A percentile compares a stretch with the other conserved stretches of the same genome.
These are phyloP conservation scores for Eurois occulta DNA, from an alignment of 2,888 invertebrate species.

Conservation along the genomic window DNA sequence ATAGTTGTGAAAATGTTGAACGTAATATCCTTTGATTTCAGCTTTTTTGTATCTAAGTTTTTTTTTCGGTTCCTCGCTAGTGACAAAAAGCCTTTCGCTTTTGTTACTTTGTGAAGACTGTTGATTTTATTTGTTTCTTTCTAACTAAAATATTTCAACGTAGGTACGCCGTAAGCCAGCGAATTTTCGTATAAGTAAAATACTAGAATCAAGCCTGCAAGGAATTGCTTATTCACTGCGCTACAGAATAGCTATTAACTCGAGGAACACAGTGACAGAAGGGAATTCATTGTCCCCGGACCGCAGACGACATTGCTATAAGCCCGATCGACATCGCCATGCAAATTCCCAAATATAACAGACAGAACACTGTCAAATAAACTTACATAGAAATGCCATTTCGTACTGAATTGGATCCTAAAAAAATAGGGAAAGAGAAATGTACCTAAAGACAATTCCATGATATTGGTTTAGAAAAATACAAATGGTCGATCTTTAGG, in stretches of 20 bases:
- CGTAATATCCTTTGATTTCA: not conserved
- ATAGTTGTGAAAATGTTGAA: constrained; percentile 19
- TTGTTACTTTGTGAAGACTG: not conserved
- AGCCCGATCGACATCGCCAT: constrained; percentile 25
- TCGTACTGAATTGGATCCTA: constrained; percentile 27
- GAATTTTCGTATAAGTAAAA: not conserved
- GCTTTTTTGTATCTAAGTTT: not conserved
- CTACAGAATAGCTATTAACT: constrained; percentile 24
- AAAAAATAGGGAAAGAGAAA: constrained; percentile 28
- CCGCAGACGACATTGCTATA: constrained; percentile 15
- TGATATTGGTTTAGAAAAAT: constrained; percentile 13
- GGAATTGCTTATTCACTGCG: not conserved
- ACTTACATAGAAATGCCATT: constrained; percentile 42
- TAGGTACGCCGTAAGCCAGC: no score
- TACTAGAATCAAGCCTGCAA: not conserved
- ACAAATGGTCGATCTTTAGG: constrained; percentile 12
- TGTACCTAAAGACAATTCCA: not conserved
- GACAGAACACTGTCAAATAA: constrained; percentile 12
- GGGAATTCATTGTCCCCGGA: constrained; percentile 20
- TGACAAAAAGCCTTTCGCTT: no score
- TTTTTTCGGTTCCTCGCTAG: not conserved
- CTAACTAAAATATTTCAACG: not conserved
- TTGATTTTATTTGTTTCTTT: constrained; percentile 23
- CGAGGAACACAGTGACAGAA: constrained; percentile 5
- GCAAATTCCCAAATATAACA: constrained; percentile 29